Evolutionary conservation across 2,113 vertebrate genomes (phyloP).

Genomic region (rabbit (Oryctolagus cuniculus)): DNA sequence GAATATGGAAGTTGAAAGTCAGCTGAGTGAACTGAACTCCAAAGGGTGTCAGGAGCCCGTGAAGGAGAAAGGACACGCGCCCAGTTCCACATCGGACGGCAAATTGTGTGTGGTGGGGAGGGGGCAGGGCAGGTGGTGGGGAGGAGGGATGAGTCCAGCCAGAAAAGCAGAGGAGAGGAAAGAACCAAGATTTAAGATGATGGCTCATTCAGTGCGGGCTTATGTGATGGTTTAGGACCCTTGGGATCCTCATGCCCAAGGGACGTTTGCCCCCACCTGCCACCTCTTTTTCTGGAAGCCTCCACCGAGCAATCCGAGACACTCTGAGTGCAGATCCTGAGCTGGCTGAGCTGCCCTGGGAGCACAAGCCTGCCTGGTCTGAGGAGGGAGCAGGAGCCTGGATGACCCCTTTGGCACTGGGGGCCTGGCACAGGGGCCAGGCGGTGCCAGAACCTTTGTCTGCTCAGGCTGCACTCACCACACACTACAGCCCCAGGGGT

Average conservation of each 20-base stretch:
- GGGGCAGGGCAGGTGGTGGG: too few relatives aligned
- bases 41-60: background rate
- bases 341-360: background rate
- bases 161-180: background rate
- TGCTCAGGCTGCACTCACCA: background rate
- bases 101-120: too few relatives aligned
- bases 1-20: background rate
- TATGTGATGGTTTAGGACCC: background rate
- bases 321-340: background rate
- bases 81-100: background rate
- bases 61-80: background rate
- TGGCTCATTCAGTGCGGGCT: background rate
- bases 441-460: background rate
- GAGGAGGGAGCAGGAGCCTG: rapidly evolving
- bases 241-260: background rate
- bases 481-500: too few relatives aligned
- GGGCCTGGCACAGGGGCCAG: too few relatives aligned
- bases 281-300: background rate
- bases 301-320: background rate
- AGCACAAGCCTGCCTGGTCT: background rate
- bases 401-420: background rate
- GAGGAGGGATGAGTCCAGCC: too few relatives aligned
- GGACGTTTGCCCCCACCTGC: background rate
- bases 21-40: background rate
- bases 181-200: background rate